Percentiles rank a stretch among this genome's conserved stretches.
These are phyloP conservation scores for Tanypteryx hageni DNA, from an alignment of 2,888 invertebrate species.

Conservation along the genomic window DNA sequence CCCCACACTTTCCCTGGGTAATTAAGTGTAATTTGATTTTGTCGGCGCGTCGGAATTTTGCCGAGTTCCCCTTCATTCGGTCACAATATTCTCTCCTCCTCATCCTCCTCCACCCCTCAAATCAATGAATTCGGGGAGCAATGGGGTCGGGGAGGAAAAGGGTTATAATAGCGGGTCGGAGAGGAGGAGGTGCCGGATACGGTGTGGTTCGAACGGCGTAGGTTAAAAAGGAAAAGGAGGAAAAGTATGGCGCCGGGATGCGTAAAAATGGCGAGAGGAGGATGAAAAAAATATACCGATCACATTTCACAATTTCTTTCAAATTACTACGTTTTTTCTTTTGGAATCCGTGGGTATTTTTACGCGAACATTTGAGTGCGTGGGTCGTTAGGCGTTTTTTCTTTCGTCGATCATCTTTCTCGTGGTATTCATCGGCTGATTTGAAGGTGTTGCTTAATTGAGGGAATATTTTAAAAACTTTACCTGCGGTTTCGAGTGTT, in stretches of 20 bases:
- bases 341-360: background rate
- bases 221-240: background rate
- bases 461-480: background rate
- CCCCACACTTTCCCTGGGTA: background rate
- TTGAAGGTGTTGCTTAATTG: background rate
- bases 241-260: background rate
- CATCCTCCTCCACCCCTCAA: background rate
- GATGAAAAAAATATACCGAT: background rate
- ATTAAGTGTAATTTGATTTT: constrained; percentile 31
- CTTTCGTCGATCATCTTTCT: background rate
- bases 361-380: background rate
- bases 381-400: background rate
- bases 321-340: background rate
- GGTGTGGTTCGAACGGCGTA: background rate
- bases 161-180: background rate
- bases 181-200: background rate
- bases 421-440: background rate
- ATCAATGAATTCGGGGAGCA: constrained; percentile 34
- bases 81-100: background rate
- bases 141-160: background rate
- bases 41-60: constrained; percentile 1
- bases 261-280: background rate
- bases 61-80: constrained; percentile 33
- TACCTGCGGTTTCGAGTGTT: background rate
- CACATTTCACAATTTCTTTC: constrained; percentile 12